Evolutionary conservation across 2,113 vertebrate species (phyloP), one percentile per base, ranked within the genome.

Genomic region (Stictonetta naevosa): DNA sequence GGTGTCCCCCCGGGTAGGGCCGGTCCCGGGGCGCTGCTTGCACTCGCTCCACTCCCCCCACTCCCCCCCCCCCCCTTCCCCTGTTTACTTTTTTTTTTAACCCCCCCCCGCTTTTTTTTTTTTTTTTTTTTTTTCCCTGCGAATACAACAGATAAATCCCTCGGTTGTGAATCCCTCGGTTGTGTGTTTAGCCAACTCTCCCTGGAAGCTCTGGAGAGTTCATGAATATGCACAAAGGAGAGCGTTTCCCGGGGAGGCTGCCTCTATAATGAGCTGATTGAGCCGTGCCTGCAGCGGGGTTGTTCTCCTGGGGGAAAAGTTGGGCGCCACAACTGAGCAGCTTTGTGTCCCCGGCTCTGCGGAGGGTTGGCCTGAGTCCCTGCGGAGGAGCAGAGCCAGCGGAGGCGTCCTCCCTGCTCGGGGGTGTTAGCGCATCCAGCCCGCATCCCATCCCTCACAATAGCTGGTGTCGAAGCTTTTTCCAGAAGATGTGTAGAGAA

Each of bases 281-380:
- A 89, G 74, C 84, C 40, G 91, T 63, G 55, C 86, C 93, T 84
- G 89, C 93, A 82, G 94, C 86, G 22, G 84, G 50, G 75, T 46
- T 83, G 34, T 4, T 74, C 92, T 90, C 88, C 40, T 22, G 88
- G n/a, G 81, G n/a, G 79, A 81, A 96, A 96, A 97, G 97, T 97
- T 97, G 93, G 92, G 83, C 10, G 4, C 88, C 90, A 15, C 55
- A 85, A 89, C 63, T 72, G 88, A 95, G 94, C 79, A 38, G 74
- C 86, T 88, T 69, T 73, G 74, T 85, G 86, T 89, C 69, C 53
- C 74, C 8, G 46, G 6, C 73, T 69, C 22, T 34, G 3, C 6
- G 4, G 75, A 38, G 59, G 53, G 48, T 40, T 90, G 81, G 86
- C 50, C 22, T 8, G 38, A 4, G 17, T 69, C 80, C 50, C 80